These are phyloP conservation scores for Hypomecis atomaria DNA, from an alignment of 2,888 invertebrate genomes.

Conservation along the genomic window DNA sequence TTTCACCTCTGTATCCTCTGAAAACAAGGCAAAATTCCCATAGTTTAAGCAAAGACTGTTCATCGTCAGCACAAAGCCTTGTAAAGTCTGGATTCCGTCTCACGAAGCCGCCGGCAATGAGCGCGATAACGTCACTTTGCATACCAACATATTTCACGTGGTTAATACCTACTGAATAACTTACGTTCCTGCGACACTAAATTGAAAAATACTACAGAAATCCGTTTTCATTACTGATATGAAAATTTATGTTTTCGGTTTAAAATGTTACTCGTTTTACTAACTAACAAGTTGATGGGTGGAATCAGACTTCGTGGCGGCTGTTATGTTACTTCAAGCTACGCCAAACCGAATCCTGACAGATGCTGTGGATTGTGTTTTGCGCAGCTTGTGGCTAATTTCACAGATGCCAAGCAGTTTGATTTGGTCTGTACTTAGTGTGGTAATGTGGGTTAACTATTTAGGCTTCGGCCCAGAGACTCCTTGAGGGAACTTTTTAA, in stretches of 20 bases:
- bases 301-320: too few relatives aligned
- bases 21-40: constrained; percentile 1
- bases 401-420: too few relatives aligned
- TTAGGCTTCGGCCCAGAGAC: too few relatives aligned
- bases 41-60: constrained; percentile 27
- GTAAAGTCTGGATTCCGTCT: constrained; percentile 25
- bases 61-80: constrained; percentile 24
- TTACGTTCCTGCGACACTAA: constrained; percentile 28
- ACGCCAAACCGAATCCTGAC: too few relatives aligned
- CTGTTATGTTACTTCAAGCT: too few relatives aligned
- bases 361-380: too few relatives aligned
- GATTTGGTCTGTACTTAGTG: too few relatives aligned
- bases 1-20: background rate
- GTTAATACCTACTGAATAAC: constrained; percentile 36
- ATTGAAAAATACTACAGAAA: constrained; percentile 32
- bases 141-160: constrained; percentile 39
- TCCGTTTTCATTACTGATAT: constrained; percentile 14
- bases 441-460: too few relatives aligned
- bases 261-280: background rate
- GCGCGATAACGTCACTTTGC: constrained; percentile 40
- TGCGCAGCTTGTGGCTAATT: too few relatives aligned
- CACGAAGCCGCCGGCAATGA: constrained; percentile 5
- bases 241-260: background rate
- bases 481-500: too few relatives aligned
- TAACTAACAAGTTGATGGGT: too few relatives aligned